Conservation (phyloP, 1,140 invertebrate genomes). For the Maniola jurtina region DNA sequence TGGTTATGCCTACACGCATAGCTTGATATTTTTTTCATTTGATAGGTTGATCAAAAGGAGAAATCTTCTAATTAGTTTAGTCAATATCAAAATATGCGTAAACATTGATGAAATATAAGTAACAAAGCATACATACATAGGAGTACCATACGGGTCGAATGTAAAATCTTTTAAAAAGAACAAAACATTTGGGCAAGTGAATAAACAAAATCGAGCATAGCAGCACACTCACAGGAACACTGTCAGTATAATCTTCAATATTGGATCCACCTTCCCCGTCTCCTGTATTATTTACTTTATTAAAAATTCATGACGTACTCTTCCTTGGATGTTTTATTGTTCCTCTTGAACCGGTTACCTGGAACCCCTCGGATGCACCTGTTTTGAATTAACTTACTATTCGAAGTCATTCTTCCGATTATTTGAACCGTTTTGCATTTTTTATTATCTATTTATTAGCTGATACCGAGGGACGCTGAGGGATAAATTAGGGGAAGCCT, state of each 20-base stretch:
- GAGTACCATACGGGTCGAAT: too few relatives aligned
- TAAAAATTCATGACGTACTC: conserved; percentile 38
- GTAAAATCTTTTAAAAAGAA: too few relatives aligned
- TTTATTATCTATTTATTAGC: conserved; percentile 59
- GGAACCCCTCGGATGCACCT: conserved; percentile 51
- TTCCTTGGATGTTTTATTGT: conserved; percentile 36
- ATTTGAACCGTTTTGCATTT: conserved; percentile 56
- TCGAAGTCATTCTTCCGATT: conserved; percentile 60
- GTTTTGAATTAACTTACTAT: conserved; percentile 53
- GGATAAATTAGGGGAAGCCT: conserved; percentile 46
- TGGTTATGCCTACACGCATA: too few relatives aligned
- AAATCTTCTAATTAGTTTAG: too few relatives aligned
- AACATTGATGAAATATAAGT: too few relatives aligned
- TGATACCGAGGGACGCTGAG: conserved; percentile 13
- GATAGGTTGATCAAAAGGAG: too few relatives aligned
- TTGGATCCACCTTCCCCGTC: background rate
- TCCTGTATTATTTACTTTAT: conserved; percentile 28
- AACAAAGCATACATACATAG: too few relatives aligned
- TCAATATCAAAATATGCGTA: too few relatives aligned
- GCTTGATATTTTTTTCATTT: too few relatives aligned
- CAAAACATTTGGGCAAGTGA: too few relatives aligned
- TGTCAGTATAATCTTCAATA: conserved; percentile 7
- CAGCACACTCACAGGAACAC: background rate
- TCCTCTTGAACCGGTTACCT: conserved; percentile 36
- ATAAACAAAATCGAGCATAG: background rate